A percentile compares a stretch with the other conserved stretches of the same genome.
Evolutionary conservation across 2,888 invertebrate species (phyloP).

Genomic region (Chymomyza amoena): DNA sequence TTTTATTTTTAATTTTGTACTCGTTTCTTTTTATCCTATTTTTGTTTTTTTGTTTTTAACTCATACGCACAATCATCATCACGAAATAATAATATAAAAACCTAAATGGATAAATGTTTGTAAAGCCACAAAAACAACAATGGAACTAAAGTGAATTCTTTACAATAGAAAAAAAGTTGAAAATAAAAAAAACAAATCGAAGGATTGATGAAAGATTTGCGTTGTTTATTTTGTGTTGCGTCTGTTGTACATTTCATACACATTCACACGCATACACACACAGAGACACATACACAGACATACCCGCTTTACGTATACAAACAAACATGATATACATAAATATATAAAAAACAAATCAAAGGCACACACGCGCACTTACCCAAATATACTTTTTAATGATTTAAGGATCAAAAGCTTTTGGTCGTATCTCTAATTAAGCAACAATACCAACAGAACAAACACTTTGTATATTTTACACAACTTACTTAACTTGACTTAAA

Average conservation of each 20-base stretch:
- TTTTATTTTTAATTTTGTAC: constrained; percentile 15
- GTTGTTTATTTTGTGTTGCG: constrained; percentile 72
- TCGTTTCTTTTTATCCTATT: constrained; percentile 22
- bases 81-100: constrained; percentile 24
- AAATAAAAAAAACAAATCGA: constrained; percentile 24
- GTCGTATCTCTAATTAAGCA: neutral
- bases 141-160: constrained; percentile 50
- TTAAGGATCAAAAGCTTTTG: neutral
- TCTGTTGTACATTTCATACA: constrained; percentile 62
- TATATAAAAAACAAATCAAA: constrained; percentile 1
- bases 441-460: constrained; percentile 14
- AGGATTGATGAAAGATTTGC: constrained; percentile 38
- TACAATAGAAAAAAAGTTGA: constrained; percentile 3
- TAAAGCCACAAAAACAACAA: constrained; percentile 52
- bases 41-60: constrained; percentile 43
- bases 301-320: constrained; percentile 30
- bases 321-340: constrained; percentile 17
- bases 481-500: constrained; percentile 34
- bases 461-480: constrained; percentile 67
- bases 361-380: constrained; percentile 14
- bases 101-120: constrained; percentile 37
- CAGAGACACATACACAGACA: constrained; percentile 40
- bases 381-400: neutral
- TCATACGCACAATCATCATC: constrained; percentile 75
- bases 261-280: constrained; percentile 34